phyloP scores from a whole-genome alignment of 2,113 vertebrate genomes.

The Sorex fumeus region DNA sequence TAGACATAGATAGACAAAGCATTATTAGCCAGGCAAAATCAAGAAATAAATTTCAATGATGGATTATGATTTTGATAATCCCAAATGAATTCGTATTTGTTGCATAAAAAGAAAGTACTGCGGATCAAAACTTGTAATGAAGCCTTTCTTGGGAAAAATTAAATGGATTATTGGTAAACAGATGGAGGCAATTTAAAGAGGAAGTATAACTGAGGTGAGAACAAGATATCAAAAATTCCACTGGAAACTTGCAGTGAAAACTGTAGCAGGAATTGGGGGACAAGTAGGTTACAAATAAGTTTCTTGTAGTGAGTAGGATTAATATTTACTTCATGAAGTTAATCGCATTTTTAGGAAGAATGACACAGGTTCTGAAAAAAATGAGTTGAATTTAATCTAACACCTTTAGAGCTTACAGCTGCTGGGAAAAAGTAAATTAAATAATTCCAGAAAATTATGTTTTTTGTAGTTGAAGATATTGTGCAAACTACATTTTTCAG shows the following conservation, averaged over 20 bases:
- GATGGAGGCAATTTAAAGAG: background rate
- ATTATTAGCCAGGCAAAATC: background rate
- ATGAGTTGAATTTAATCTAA: background rate
- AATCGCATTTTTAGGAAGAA: background rate
- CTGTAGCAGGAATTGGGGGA: background rate
- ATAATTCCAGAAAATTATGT: conserved; percentile 14
- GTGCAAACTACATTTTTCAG: background rate
- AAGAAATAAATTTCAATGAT: background rate
- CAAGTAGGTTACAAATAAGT: background rate
- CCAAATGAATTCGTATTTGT: background rate
- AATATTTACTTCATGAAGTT: background rate
- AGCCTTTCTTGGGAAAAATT: background rate
- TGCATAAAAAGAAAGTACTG: background rate
- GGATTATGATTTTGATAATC: background rate
- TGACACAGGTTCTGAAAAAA: background rate
- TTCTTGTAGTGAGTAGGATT: background rate
- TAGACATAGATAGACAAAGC: background rate
- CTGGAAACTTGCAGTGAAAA: background rate
- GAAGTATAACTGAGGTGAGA: background rate
- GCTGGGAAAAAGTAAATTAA: background rate
- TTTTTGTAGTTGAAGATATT: conserved; percentile 25
- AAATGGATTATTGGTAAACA: background rate
- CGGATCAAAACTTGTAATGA: background rate
- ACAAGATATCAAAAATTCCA: background rate
- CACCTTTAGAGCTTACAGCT: background rate